Conservation (phyloP, 2,888 invertebrate species). For the Sphecodes monilicornis region DNA sequence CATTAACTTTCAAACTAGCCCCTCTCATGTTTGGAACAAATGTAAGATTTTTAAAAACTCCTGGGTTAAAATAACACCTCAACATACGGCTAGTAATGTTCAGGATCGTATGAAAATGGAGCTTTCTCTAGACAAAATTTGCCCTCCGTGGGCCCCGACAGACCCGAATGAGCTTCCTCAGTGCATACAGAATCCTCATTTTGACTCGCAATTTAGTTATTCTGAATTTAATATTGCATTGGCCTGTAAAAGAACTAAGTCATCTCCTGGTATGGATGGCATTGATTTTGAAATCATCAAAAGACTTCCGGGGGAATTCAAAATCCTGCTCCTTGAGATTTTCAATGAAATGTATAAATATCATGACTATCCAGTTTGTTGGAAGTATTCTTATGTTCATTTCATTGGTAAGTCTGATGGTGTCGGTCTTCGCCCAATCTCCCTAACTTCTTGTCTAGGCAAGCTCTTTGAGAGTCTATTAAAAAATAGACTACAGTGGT, state of each 20-base stretch:
- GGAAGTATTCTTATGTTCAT: slow-evolving; percentile 5
- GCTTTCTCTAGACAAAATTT: too few relatives aligned
- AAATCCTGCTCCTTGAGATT: slow-evolving; percentile 9
- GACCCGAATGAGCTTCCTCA: too few relatives aligned
- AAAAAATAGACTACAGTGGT: too few relatives aligned
- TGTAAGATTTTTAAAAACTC: too few relatives aligned
- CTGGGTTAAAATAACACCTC: too few relatives aligned
- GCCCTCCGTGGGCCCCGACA: too few relatives aligned
- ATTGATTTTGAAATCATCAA: slow-evolving; percentile 13
- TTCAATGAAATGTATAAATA: slow-evolving; percentile 11
- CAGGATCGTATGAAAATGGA: too few relatives aligned
- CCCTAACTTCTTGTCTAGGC: background rate
- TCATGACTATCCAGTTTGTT: background rate
- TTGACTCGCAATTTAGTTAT: too few relatives aligned
- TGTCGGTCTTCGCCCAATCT: background rate
- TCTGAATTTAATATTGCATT: background rate
- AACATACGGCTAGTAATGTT: too few relatives aligned
- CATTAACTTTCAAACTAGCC: too few relatives aligned
- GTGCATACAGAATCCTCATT: too few relatives aligned
- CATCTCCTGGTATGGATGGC: slow-evolving; percentile 10
- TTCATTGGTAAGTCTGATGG: background rate
- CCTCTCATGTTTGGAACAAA: too few relatives aligned
- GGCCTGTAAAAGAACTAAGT: background rate
- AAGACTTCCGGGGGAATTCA: background rate
- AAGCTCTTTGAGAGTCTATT: background rate